Evolutionary conservation across 2,888 invertebrate species (phyloP), one percentile per base, ranked within the genome.

Genomic region (Cerastoderma edule): DNA sequence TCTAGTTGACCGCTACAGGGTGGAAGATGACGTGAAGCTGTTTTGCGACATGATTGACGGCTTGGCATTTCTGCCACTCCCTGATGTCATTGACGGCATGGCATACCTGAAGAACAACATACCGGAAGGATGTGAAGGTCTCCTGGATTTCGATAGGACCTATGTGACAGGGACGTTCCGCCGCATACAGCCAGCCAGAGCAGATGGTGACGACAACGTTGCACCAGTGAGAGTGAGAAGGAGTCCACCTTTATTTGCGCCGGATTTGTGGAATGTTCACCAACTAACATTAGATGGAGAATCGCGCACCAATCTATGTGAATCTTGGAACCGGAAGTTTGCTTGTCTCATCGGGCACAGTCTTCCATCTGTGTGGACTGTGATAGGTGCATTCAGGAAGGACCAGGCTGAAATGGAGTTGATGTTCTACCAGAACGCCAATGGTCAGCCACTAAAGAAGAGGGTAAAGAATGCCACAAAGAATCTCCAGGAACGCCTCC

Each of bases 1-100:
- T 6, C 39, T 64, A 16, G 53, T 35, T 5, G 33, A 65, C 22
- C 4, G n/a, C 13, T 69, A 69, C 48, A 60, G 48, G 53, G 24
- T 4, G 5, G 60, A 54, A 27, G 63, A 54, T 27, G 53, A 50
- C 4, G 32, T 65, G n/a, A 64, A 32, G 13, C 28, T 30, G 22
- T 53, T 65, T 53, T 63, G 65, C 54, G 71, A 65, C 30, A 71
- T 71, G 65, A 19, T 71, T 13, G 57, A 69, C 33, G 66, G 66
- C 4, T 30, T 66, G n/a, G 66, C 66, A 10, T 66, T 66, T 30
- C 53, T 50, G 2, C 66, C 50, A 19, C 4, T 53, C 8, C n/a
- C 44, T 39, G 30, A 67, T 19, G 46, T 67, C 13, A 19, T 4
- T 13, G 33, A 39, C 16, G 69, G 46, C 8, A 60, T 69, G 67